Conservation (phyloP, 2,888 invertebrate species). For the Ypsolopha sequella region DNA sequence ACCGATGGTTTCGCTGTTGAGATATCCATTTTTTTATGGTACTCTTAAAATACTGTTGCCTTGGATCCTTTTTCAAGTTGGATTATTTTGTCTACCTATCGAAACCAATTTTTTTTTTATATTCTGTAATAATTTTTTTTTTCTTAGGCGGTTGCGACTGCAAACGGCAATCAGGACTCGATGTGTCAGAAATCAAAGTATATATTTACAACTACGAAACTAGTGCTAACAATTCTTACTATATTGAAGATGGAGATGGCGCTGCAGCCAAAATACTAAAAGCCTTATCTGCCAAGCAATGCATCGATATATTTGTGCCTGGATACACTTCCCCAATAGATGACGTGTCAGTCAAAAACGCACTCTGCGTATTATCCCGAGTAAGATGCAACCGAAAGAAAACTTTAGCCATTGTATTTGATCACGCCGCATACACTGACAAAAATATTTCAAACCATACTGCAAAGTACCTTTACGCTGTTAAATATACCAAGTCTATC, state of each 20-base stretch:
- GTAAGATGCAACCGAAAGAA: neutral
- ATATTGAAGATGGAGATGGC: neutral
- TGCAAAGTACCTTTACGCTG: neutral
- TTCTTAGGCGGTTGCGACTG: constrained; percentile 1
- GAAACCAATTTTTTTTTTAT: no score
- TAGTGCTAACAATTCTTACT: neutral
- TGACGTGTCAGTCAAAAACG: neutral
- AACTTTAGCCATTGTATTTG: neutral
- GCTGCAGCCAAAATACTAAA: no score
- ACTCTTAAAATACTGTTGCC: no score
- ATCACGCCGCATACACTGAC: neutral
- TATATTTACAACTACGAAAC: neutral
- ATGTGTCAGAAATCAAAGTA: neutral
- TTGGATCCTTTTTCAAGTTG: no score
- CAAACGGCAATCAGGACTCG: neutral
- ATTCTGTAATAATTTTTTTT: no score
- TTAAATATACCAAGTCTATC: neutral
- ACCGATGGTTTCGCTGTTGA: no score
- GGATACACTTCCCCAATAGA: neutral
- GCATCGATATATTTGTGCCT: neutral
- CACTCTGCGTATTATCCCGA: neutral
- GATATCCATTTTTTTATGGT: no score
- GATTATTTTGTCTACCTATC: no score
- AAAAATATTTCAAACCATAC: neutral
- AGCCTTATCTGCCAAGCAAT: neutral